Evolutionary conservation across 1,140 invertebrate genomes (phyloP), one percentile per base, ranked within the genome.

Genomic region (Plodia interpunctella): DNA sequence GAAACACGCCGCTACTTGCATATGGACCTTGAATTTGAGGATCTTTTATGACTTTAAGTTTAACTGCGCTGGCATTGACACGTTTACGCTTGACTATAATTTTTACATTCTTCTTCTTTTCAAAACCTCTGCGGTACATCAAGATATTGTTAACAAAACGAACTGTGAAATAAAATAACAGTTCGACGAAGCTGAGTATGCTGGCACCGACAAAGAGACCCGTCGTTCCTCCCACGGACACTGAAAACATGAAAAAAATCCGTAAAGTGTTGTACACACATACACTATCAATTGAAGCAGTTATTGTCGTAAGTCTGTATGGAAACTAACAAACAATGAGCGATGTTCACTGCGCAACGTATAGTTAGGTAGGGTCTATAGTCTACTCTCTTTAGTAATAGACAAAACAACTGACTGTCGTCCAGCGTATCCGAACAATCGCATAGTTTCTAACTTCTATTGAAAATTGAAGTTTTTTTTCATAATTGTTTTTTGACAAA

Each of bases 201-300:
- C 93, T 93, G 10, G 92, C 92, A 6, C 93, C 92, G 4, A 93
- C 90, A 70, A 93, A 93, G 0, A 94, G 74, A 1, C 92, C 92
- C 3, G 92, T 90, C 5, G 92, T 91, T 28, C 93, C 92, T 17
- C 93, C 93, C 54, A 93, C 88, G 0, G 93, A 93, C 0, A 94
- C 93, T 94, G 76, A 58, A 85, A 87, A 52, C n/a, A 21, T 20
- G 13, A 49, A 57, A 57, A 44, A 50, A 19, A 63, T 25, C 21
- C n/a, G n/a, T n/a, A n/a, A n/a, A n/a, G n/a, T n/a, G n/a, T n/a
- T n/a, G n/a, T n/a, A n/a, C n/a, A n/a, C n/a, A n/a, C n/a, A n/a
- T n/a, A n/a, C n/a, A n/a, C n/a, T n/a, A n/a, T n/a, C n/a, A n/a
- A n/a, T n/a, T n/a, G n/a, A n/a, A n/a, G n/a, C n/a, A n/a, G n/a